phyloP scores from a whole-genome alignment of 2,113 vertebrate genomes.

The Equus quagga region DNA sequence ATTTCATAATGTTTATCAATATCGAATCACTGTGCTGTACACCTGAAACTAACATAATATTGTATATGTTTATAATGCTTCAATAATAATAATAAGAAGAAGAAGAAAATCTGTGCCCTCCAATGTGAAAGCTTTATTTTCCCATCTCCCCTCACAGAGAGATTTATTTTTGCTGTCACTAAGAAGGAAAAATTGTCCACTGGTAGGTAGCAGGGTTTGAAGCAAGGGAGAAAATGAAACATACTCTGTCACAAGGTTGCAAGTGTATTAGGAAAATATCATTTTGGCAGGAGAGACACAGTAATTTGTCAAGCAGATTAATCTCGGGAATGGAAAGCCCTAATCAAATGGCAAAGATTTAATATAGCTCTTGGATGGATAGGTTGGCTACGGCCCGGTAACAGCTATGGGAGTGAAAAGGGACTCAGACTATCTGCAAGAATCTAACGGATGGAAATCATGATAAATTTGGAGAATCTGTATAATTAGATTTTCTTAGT shows the following conservation, averaged over 20 bases:
- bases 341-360: constrained; percentile 49
- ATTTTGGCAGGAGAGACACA: constrained; percentile 53
- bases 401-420: neutral
- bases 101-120: neutral
- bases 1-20: too few species aligned
- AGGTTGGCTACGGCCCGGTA: constrained; percentile 8
- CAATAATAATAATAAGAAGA: too few species aligned
- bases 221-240: constrained; percentile 60
- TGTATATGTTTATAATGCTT: too few species aligned
- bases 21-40: too few species aligned
- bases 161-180: constrained; percentile 69
- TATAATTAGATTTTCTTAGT: constrained; percentile 27
- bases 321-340: constrained; percentile 57
- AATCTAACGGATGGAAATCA: neutral
- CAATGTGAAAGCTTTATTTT: neutral
- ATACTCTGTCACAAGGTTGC: constrained; percentile 19
- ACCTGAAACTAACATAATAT: too few species aligned
- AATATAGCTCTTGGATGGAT: constrained; percentile 46
- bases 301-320: constrained; percentile 73
- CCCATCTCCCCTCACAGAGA: neutral
- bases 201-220: neutral
- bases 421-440: neutral
- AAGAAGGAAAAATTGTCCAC: constrained; percentile 29
- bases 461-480: constrained; percentile 41
- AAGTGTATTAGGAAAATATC: constrained; percentile 68